Conservation (phyloP, 53 echinoderm and acorn worm genomes). For the Echinarachnius parma region DNA sequence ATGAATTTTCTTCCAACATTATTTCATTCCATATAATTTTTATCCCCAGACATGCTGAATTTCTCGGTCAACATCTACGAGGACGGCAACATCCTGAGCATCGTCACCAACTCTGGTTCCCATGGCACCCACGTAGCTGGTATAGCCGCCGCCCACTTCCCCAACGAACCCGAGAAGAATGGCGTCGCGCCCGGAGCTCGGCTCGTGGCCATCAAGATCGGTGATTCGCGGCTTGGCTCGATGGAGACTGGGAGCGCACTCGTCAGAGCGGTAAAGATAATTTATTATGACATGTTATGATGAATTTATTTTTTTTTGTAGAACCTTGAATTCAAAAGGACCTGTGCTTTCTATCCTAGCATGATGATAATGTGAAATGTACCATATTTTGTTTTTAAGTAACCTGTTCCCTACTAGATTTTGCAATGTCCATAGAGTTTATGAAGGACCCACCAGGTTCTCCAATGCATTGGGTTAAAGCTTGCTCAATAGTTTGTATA, state of each 20-base stretch:
- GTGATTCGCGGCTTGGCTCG: constrained; percentile 91
- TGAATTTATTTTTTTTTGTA: no score
- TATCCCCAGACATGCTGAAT: constrained; percentile 93
- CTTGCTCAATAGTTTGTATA: no score
- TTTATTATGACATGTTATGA: no score
- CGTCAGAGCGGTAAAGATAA: constrained; percentile 94
- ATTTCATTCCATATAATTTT: neutral
- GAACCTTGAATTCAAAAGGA: no score
- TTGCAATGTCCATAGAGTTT: no score
- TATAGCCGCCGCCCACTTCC: constrained; percentile 94
- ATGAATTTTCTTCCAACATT: no score
- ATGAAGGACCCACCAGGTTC: no score
- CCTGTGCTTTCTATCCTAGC: no score
- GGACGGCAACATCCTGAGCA: constrained; percentile 84
- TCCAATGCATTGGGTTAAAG: no score
- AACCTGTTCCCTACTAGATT: no score
- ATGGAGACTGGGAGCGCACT: constrained; percentile 98
- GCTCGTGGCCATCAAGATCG: constrained; percentile 88
- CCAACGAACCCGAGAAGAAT: constrained; percentile 89
- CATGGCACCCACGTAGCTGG: constrained; percentile 98
- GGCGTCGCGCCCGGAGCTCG: constrained; percentile 96
- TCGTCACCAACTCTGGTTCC: constrained; percentile 95
- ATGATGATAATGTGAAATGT: no score
- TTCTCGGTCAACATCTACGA: constrained; percentile 93
- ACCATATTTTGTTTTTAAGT: no score